A percentile compares a stretch with the other conserved stretches of the same genome.
Conservation (phyloP, 2,888 invertebrate species). For the Xiphydria camelus region DNA sequence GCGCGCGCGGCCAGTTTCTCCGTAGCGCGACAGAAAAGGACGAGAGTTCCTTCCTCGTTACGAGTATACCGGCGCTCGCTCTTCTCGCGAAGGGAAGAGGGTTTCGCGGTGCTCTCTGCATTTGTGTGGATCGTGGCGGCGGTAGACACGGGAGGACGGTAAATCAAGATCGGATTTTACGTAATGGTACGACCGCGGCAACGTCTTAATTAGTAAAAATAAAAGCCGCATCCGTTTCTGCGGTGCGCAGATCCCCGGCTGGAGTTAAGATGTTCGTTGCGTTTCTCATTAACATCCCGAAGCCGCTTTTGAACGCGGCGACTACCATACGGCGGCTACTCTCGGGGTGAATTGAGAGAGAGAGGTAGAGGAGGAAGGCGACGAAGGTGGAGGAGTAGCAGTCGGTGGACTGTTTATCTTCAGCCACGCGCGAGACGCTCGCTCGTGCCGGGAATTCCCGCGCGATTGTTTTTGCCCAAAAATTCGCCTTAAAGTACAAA, state of each 20-base stretch:
- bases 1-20: too few species aligned
- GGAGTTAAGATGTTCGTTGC: conserved; percentile 39
- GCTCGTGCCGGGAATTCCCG: too few species aligned
- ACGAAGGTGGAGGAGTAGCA: too few species aligned
- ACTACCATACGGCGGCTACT: conserved; percentile 16
- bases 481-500: too few species aligned
- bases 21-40: too few species aligned
- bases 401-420: conserved; percentile 37
- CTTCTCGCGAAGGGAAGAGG: too few species aligned
- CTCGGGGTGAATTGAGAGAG: too few species aligned
- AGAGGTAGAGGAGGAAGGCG: too few species aligned
- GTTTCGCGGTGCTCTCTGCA: too few species aligned
- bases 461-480: too few species aligned
- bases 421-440: conserved; percentile 22
- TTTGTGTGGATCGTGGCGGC: conserved; percentile 14
- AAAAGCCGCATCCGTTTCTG: conserved; percentile 35
- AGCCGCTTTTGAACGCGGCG: conserved; percentile 28
- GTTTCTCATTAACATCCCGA: conserved; percentile 39
- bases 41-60: too few species aligned
- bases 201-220: conserved; percentile 45
- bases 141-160: conserved; percentile 28
- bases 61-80: too few species aligned
- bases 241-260: conserved; percentile 35
- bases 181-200: conserved; percentile 39
- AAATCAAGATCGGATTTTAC: conserved; percentile 43